phyloP scores from a whole-genome alignment of 2,113 vertebrate species.

The Ageneiosus marmoratus region DNA sequence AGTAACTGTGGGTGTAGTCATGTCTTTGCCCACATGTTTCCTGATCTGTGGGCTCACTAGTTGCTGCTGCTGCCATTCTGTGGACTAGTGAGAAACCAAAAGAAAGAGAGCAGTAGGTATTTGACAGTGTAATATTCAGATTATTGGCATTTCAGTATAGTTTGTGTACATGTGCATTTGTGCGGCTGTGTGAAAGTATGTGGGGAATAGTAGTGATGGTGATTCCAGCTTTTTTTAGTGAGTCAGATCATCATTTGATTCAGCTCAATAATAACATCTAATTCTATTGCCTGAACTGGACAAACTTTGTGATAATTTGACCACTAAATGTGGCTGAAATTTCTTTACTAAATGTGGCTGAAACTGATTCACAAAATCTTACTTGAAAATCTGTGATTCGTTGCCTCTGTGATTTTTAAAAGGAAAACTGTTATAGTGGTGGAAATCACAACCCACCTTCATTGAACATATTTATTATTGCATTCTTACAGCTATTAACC shows the following conservation, averaged over 20 bases:
- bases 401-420: background rate
- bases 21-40: background rate
- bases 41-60: background rate
- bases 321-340: background rate
- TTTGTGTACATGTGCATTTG: background rate
- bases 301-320: background rate
- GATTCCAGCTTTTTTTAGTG: background rate
- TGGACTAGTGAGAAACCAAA: background rate
- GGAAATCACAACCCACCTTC: background rate
- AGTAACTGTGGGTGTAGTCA: background rate
- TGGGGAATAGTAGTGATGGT: background rate
- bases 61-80: background rate
- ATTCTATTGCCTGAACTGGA: background rate
- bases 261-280: background rate
- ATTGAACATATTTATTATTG: background rate
- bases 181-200: background rate
- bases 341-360: background rate
- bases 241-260: background rate
- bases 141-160: conserved; percentile 11
- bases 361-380: background rate
- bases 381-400: background rate
- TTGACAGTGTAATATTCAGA: conserved; percentile 14
- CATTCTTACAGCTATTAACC: background rate
- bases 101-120: background rate
- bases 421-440: background rate